Evolutionary conservation across 2,888 invertebrate species (phyloP), one percentile per base, ranked within the genome.

Genomic region (Drosophila bunnanda): DNA sequence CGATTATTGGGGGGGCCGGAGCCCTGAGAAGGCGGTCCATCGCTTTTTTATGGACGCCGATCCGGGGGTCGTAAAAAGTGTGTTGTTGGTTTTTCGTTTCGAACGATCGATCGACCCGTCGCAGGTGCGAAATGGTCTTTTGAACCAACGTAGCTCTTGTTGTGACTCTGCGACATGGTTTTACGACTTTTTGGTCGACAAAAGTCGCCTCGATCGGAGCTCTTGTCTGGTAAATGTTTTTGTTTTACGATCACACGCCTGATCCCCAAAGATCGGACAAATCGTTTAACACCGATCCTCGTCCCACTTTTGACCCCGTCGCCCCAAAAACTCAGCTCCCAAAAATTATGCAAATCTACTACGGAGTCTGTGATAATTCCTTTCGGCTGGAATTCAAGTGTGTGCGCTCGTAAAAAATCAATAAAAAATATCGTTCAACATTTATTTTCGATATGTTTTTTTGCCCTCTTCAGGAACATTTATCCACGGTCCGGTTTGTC

Each of bases 61-160:
- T 65, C 41, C 2, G 54, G 36, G 39, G 48, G 48, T 70, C 77
- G 61, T 65, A 50, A 65, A 54, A 56, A 58, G 53, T 61, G 15
- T 9, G 46, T 46, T 46, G 25, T 25, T n/a, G 8, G n/a, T 25
- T 25, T 22, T 20, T 36, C 15, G 2, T 38, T 50, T 55, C 54
- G 44, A 54, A 34, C 55, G 65, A 82, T 55, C 67, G 75, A 65
- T 82, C 69, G 62, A 22, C 55, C 55, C 46, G 39, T 39, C 54
- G 50, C 77, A 89, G 85, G 89, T 88, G 89, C 83, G 84, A 88
- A 76, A 76, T 75, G 54, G 30, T 59, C 41, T 59, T 53, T 30
- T 67, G 76, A 74, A 69, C 67, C 10, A 22, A 6, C 34, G 28
- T 6, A 34, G 81, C 77, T 71, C 71, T 72, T 72, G 79, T 73